These are phyloP conservation scores for Phodopus roborovskii DNA, from an alignment of 2,113 vertebrate genomes.

Conservation along the genomic window DNA sequence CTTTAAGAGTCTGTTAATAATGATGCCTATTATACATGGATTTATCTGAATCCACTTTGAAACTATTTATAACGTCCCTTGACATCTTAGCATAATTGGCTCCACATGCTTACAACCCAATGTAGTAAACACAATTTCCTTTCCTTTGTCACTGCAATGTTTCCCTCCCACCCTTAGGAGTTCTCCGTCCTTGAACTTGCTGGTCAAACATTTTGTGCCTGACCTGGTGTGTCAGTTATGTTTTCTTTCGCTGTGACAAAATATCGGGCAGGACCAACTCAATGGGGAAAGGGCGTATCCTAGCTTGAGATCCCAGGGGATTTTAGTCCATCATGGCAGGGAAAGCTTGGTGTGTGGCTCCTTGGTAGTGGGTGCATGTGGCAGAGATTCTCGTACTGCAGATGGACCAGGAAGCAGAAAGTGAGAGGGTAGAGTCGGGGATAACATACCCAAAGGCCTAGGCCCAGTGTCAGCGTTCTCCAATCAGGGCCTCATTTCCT, in stretches of 20 bases:
- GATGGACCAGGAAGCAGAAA: background rate
- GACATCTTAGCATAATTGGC: constrained; percentile 34
- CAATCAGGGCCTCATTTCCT: background rate
- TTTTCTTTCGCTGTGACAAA: background rate
- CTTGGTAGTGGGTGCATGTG: too few species aligned
- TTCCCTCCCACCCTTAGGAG: background rate
- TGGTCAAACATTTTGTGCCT: background rate
- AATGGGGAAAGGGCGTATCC: background rate
- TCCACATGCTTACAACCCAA: constrained; percentile 15
- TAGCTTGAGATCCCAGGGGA: background rate
- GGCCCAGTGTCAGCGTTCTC: background rate
- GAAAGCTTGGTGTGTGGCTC: background rate
- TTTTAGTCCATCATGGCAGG: background rate
- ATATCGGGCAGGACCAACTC: background rate
- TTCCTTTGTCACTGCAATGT: background rate
- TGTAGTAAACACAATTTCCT: constrained; percentile 9
- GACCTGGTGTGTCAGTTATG: background rate
- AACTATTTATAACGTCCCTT: constrained; percentile 53
- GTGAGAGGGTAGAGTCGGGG: background rate
- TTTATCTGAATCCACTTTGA: constrained; percentile 35
- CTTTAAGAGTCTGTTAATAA: background rate
- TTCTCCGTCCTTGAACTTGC: background rate
- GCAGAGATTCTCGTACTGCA: too few species aligned
- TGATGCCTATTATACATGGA: background rate
- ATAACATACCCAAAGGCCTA: background rate